Evolutionary conservation across 2,888 invertebrate genomes (phyloP), one percentile per base, ranked within the genome.

Genomic region (Ochlodes sylvanus): DNA sequence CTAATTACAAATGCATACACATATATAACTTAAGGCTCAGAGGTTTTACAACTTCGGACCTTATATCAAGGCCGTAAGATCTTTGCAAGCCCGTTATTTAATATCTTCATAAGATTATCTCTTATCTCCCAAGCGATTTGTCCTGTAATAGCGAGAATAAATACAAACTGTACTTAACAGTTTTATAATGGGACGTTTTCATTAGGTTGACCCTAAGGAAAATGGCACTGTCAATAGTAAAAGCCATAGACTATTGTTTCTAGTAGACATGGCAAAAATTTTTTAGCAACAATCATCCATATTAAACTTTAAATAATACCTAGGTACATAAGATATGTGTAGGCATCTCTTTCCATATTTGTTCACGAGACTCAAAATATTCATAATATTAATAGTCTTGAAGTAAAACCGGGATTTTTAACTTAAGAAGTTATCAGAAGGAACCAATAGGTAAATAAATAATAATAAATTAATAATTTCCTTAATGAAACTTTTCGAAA

Each of bases 121-220:
- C 44, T 52, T 52, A 58, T 65, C 57, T 52, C 32, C 21, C 41
- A 41, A 52, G 52, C 41, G 50, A 65, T 58, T 65, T 65, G 58
- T 65, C 50, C 65, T 52, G 50, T 65, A 65, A 65, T 65, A 7
- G 65, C 41, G 15, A 21, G 41, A 58, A 52, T 65, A 58, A 65
- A 58, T 41, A 65, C 50, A 15, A 57, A 58, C 41, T 52, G 65
- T 52, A 66, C 58, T 52, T 66, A 60, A 60, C 58, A 52, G 52
- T 60, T 66, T 66, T 21, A 9, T 66, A 66, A 58, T 66, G 58
- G 32, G 58, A 54, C 42, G 42, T 50, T 65, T 58, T 65, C 65
- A 65, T 65, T 65, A 58, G 17, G 19, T n/a, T 65, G 64, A 65
- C 57, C 58, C 41, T 58, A 5, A 65, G 44, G 15, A 34, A 64